Evolutionary conservation across 1,140 invertebrate genomes (phyloP), one percentile per base, ranked within the genome.

Genomic region (Papilio helenus): DNA sequence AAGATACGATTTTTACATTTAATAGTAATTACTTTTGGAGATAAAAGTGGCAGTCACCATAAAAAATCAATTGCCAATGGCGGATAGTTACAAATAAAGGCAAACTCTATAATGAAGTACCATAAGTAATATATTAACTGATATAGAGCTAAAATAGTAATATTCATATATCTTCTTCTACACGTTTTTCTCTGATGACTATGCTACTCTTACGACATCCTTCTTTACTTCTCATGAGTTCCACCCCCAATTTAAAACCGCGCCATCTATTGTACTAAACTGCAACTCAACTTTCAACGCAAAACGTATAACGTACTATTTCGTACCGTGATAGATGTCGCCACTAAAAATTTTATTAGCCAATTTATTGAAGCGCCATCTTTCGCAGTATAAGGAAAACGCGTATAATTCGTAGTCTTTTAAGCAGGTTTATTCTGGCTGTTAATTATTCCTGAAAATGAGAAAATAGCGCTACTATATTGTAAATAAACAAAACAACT

Each of bases 1-100:
- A 95, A 95, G 96, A 95, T 65, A 71, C 7, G 4, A 29, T 65
- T 2, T 34, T 16, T 29, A 0, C 5, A 7, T 20, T 55, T 55
- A 55, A 20, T 55, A 9, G n/a, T 20, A 55, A 55, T 49, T 49
- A 49, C 3, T 55, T 55, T 5, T 55, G 7, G 1, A 55, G n/a
- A 55, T 7, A 55, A 55, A 55, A 55, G 8, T 55, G 5, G n/a
- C 14, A 46, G 12, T 2, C 44, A 16, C 44, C 7, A 44, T 44
- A 9, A 46, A 16, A 46, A 16, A 14, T 1, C 10, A 46, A 46
- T n/a, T 20, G n/a, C n/a, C 12, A 8, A 0, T 23, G 55, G 7
- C 20, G 20, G 5, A 51, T 3, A 16, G 14, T 10, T 49, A 16
- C 8, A 49, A 49, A 29, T 29, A 29, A 29, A 10, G 42, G 42